phyloP scores from a whole-genome alignment of 2,797 vertebrate genomes.

The Melanotaenia boesemani region DNA sequence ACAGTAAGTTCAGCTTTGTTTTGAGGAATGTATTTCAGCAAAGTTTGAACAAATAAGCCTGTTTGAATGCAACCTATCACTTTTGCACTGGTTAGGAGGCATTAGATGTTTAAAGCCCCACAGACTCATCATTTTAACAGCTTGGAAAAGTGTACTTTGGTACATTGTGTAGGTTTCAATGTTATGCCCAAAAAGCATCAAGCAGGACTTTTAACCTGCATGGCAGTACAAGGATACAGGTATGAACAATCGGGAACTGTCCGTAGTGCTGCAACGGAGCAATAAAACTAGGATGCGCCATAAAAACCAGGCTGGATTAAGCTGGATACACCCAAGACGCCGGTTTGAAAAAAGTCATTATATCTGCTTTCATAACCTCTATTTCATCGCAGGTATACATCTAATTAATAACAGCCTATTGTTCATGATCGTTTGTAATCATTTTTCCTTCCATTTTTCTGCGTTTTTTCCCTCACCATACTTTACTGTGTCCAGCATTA shows the following conservation, averaged over 20 bases:
- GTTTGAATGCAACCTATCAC: conserved; percentile 2
- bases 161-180: neutral
- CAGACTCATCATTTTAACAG: neutral
- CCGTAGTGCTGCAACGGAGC: conserved; percentile 78
- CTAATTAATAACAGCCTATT: neutral
- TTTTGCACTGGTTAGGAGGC: neutral
- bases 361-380: neutral
- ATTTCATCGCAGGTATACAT: neutral
- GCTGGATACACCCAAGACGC: conserved; percentile 1
- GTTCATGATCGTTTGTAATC: neutral
- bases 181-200: neutral
- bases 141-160: neutral
- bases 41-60: conserved; percentile 22
- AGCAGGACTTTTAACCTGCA: neutral
- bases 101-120: neutral
- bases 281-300: conserved; percentile 65
- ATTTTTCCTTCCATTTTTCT: neutral
- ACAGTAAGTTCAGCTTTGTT: conserved; percentile 61
- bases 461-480: neutral
- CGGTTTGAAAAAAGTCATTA: neutral
- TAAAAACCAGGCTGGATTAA: conserved; percentile 33
- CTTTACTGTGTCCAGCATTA: neutral
- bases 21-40: conserved; percentile 29
- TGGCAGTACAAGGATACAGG: conserved; percentile 29
- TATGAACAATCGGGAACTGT: conserved; percentile 76